These are phyloP conservation scores for Acomys russatus DNA, from an alignment of 2,797 vertebrate genomes.

Conservation along the genomic window DNA sequence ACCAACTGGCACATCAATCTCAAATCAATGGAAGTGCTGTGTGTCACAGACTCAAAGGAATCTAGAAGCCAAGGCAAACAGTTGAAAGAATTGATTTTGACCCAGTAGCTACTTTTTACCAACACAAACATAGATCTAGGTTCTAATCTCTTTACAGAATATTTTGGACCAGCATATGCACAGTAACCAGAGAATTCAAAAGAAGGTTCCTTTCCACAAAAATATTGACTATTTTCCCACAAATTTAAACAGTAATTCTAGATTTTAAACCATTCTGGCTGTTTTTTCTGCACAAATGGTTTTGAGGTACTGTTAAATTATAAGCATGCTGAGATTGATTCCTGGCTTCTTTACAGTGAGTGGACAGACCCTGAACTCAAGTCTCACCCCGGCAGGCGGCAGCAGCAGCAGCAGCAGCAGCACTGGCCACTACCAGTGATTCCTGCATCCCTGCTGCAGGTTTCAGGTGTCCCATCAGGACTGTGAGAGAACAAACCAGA, in stretches of 20 bases:
- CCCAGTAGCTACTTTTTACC: not conserved
- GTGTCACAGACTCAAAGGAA: conserved; percentile 12
- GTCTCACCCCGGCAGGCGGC: not conserved
- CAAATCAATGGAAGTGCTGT: not conserved
- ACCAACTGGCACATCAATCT: not conserved
- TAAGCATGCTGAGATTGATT: conserved; percentile 66
- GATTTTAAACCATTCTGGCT: conserved; percentile 50
- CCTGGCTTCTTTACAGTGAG: not conserved
- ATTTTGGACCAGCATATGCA: not conserved
- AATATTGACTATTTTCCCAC: conserved; percentile 53
- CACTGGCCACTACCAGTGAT: not conserved
- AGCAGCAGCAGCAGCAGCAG: too few relatives aligned
- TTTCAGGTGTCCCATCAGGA: not conserved
- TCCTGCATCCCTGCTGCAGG: not conserved
- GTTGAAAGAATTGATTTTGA: not conserved
- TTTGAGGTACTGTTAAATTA: conserved; percentile 56
- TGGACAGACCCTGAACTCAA: not conserved
- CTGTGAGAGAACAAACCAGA: not conserved
- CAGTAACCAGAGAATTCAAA: not conserved
- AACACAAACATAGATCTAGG: not conserved
- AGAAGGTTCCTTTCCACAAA: conserved; percentile 17
- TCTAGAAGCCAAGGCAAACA: not conserved
- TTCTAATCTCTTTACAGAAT: conserved; percentile 20
- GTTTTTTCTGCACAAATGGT: conserved; percentile 7
- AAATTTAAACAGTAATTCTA: conserved; percentile 64